Evolutionary conservation across 2,113 vertebrate species (phyloP).

Genomic region (Ginglymostoma cirratum): DNA sequence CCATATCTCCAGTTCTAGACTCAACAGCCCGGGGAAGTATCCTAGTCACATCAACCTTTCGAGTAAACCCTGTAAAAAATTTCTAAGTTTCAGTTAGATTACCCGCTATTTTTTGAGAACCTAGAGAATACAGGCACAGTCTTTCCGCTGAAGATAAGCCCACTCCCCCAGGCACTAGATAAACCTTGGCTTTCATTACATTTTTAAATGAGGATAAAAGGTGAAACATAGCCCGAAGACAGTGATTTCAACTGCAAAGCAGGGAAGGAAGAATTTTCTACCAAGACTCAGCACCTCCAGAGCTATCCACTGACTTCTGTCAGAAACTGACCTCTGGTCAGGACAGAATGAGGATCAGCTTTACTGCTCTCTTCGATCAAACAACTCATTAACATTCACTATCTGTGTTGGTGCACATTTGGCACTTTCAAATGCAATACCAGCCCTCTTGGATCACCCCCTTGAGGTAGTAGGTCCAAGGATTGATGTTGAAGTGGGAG

Average conservation of each 20-base stretch:
- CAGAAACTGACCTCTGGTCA: background rate
- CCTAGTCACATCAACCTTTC: no score
- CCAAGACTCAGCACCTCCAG: background rate
- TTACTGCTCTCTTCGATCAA: background rate
- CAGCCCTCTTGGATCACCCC: no score
- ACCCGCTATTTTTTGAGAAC: no score
- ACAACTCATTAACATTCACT: background rate
- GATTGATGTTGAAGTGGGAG: background rate
- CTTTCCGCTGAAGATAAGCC: no score
- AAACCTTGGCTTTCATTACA: no score
- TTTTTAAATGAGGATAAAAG: background rate
- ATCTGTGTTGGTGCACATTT: background rate
- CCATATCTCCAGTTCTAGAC: no score
- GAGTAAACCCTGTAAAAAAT: no score
- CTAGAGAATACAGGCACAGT: no score
- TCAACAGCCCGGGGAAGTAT: no score
- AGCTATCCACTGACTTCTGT: background rate
- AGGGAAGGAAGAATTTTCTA: background rate
- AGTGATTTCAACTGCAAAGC: no score
- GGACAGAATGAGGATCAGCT: background rate
- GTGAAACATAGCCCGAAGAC: background rate
- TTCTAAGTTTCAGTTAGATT: no score
- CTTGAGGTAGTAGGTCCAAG: background rate
- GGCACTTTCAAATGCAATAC: background rate
- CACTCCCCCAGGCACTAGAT: no score